These are phyloP conservation scores for Mycteria americana DNA, from an alignment of 2,797 vertebrate genomes.

Conservation along the genomic window DNA sequence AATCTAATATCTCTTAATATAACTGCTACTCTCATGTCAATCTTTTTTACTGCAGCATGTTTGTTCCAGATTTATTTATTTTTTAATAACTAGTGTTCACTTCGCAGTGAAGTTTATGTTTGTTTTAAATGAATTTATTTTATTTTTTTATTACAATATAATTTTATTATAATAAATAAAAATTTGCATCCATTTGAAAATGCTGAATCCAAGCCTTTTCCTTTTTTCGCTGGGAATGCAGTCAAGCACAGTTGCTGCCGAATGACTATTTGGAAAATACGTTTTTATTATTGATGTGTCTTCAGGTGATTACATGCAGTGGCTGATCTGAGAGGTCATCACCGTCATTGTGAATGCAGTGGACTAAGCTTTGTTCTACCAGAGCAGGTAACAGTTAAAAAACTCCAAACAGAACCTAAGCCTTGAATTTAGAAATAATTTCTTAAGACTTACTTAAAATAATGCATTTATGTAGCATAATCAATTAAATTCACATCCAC, in stretches of 20 bases:
- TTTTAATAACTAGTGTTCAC: conserved; percentile 23
- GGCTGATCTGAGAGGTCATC: conserved; percentile 28
- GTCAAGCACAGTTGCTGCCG: neutral
- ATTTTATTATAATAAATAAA: neutral
- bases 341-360: neutral
- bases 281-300: conserved; percentile 24
- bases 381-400: neutral
- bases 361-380: neutral
- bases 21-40: neutral
- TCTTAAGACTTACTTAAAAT: conserved; percentile 19
- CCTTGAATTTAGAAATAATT: neutral
- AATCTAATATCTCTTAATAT: conserved; percentile 24
- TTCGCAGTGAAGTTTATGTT: conserved; percentile 24
- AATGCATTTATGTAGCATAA: neutral
- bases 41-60: neutral
- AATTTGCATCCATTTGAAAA: conserved; percentile 36
- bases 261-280: conserved; percentile 36
- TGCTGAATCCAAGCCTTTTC: conserved; percentile 23
- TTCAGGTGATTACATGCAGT: conserved; percentile 43
- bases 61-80: conserved; percentile 34
- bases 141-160: too few species aligned
- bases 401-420: neutral
- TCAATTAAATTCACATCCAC: neutral
- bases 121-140: neutral
- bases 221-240: conserved; percentile 36